Evolutionary conservation across 2,113 vertebrate genomes (phyloP).

Genomic region (Brienomyrus longianalis): DNA sequence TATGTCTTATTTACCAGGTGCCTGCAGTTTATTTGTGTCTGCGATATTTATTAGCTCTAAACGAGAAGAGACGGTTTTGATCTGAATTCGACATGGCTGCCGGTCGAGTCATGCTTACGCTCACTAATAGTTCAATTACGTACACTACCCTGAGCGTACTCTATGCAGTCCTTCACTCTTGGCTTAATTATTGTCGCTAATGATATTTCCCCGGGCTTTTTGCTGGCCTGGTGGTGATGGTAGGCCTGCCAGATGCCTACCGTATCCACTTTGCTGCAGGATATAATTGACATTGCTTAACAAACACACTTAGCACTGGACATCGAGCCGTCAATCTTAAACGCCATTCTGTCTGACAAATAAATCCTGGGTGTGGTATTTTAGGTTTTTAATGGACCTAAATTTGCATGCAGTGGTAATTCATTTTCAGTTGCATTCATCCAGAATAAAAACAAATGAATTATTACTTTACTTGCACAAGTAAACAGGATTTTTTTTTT

Average conservation of each 20-base stretch:
- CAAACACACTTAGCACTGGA: background rate
- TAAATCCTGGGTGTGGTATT: background rate
- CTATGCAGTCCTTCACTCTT: background rate
- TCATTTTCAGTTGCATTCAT: background rate
- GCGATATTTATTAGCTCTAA: background rate
- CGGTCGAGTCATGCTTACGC: background rate
- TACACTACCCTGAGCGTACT: background rate
- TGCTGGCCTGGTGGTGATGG: background rate
- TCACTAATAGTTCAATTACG: conserved; percentile 5
- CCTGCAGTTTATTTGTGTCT: conserved; percentile 4
- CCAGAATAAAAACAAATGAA: background rate
- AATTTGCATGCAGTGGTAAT: background rate
- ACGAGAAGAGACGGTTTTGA: background rate
- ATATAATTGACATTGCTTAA: conserved; percentile 5
- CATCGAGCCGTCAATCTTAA: background rate
- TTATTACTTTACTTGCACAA: background rate
- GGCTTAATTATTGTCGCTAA: conserved; percentile 10
- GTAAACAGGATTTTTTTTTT: background rate
- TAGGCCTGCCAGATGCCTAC: background rate
- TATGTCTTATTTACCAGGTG: conserved; percentile 12
- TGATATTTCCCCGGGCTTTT: background rate
- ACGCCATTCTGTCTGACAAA: background rate
- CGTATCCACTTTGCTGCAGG: background rate
- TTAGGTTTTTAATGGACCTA: background rate
- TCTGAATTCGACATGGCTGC: conserved; percentile 9